phyloP scores from a whole-genome alignment of 1,140 invertebrate species.

The Bombus picipes region DNA sequence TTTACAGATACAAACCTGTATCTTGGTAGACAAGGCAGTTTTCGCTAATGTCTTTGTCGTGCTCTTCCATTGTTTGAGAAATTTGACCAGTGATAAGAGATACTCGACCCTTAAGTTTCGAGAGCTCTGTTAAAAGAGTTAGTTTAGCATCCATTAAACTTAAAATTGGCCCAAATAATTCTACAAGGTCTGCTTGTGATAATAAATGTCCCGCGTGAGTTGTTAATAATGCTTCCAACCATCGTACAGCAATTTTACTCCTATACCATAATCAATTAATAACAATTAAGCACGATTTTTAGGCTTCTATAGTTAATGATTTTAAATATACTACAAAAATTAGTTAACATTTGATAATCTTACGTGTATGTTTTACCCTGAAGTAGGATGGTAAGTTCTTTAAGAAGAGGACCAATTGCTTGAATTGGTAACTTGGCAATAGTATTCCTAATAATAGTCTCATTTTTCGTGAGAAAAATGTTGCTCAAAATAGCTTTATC shows the following conservation, averaged over 20 bases:
- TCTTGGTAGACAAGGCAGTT: slow-evolving; percentile 84
- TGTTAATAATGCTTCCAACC: slow-evolving; percentile 85
- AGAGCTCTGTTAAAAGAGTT: slow-evolving; percentile 82
- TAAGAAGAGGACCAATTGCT: slow-evolving; percentile 84
- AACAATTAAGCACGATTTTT: not conserved
- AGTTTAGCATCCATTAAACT: slow-evolving; percentile 85
- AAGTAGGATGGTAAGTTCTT: slow-evolving; percentile 85
- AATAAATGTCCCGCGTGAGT: slow-evolving; percentile 86
- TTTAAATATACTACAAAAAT: not conserved
- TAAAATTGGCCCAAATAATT: slow-evolving; percentile 84
- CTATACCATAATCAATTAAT: slow-evolving; percentile 72
- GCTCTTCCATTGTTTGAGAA: slow-evolving; percentile 76
- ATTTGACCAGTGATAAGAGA: slow-evolving; percentile 84
- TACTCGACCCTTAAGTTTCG: slow-evolving; percentile 84
- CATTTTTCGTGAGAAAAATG: slow-evolving; percentile 84
- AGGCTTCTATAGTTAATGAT: not conserved
- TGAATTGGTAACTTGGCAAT: slow-evolving; percentile 85
- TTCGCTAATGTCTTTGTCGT: slow-evolving; percentile 78
- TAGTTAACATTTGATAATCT: slow-evolving; percentile 64
- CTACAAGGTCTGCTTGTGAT: slow-evolving; percentile 83
- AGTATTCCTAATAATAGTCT: slow-evolving; percentile 85
- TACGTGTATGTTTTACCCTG: slow-evolving; percentile 85
- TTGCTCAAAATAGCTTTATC: slow-evolving; percentile 85
- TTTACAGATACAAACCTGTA: slow-evolving; percentile 78
- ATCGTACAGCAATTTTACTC: slow-evolving; percentile 84